Evolutionary conservation across 2,797 vertebrate species (phyloP), one percentile per base, ranked within the genome.

Genomic region (Erethizon dorsatum): DNA sequence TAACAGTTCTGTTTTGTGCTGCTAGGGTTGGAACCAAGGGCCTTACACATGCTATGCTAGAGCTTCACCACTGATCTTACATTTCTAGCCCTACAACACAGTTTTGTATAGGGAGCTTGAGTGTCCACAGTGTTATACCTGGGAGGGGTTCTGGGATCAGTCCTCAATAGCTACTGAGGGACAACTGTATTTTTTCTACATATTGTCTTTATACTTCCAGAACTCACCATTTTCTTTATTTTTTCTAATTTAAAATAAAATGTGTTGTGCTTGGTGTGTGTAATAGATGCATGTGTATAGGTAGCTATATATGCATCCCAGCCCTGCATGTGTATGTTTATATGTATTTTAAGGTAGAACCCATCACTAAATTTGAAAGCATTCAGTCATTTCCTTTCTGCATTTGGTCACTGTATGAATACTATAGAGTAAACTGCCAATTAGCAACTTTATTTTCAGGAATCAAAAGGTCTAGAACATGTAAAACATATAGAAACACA

Each of bases 231-330:
- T 92, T 90, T 24, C 15, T 90, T 87, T 91, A 45, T 69, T 75
- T 83, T 31, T 31, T n/a, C 83, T 5, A 75, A 54, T 65, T 77
- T 77, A 83, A 90, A 69, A 89, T 56, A 77, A 85, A 79, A 78
- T 20, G 37, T 1, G 2, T 33, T 37, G 4, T 57, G 33, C 47
- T 63, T 95, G 41, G 0, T 75, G n/a, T 71, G 24, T 83, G 26
- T 80, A 45, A 61, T 47, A 4, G 33, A 56, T n/a, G 1, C 41
- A 47, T 47, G 17, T 24, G 22, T 75, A 11, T 50, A 47, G 4
- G 45, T 15, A 28, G 28, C 61, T 28, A 63, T 77, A 14, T 33
- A 65, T 31, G 63, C 67, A 37, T 69, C 5, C 12, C 20, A 82
- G 54, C 54, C 54, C 24, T 33, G 3, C 12, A 8, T 18, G 2